phyloP scores from a whole-genome alignment of 2,888 invertebrate genomes.

The Allacma fusca region DNA sequence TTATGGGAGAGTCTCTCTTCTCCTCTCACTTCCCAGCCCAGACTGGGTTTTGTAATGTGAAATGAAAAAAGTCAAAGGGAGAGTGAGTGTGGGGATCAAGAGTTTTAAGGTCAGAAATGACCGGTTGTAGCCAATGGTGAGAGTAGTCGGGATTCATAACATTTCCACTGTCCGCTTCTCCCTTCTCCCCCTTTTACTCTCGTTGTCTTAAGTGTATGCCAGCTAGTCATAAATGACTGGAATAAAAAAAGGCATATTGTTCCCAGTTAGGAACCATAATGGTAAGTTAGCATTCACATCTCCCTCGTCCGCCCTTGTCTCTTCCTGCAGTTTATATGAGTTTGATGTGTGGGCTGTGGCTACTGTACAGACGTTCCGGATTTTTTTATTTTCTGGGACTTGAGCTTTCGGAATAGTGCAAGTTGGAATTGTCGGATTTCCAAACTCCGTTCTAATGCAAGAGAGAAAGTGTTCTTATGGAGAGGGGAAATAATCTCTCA shows the following conservation, averaged over 20 bases:
- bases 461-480: not conserved
- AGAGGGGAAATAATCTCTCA: slow-evolving; percentile 5
- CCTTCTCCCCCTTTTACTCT: not conserved
- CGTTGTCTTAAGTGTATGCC: slow-evolving; percentile 28
- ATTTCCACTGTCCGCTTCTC: not conserved
- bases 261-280: not conserved
- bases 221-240: slow-evolving; percentile 29
- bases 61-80: slow-evolving; percentile 11
- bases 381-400: too few relatives aligned
- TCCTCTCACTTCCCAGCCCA: not conserved
- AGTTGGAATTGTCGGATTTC: slow-evolving; percentile 3
- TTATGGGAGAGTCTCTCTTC: not conserved
- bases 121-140: slow-evolving; percentile 16
- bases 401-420: not conserved
- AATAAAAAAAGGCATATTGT: slow-evolving; percentile 37
- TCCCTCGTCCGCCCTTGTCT: not conserved
- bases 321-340: not conserved
- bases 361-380: too few relatives aligned
- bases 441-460: not conserved
- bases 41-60: not conserved
- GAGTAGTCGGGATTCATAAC: not conserved
- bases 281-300: slow-evolving; percentile 20
- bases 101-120: slow-evolving; percentile 39
- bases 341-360: not conserved
- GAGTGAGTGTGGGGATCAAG: slow-evolving; percentile 30